Evolutionary conservation across 2,888 invertebrate species (phyloP).

Genomic region (Tenthredo notha): DNA sequence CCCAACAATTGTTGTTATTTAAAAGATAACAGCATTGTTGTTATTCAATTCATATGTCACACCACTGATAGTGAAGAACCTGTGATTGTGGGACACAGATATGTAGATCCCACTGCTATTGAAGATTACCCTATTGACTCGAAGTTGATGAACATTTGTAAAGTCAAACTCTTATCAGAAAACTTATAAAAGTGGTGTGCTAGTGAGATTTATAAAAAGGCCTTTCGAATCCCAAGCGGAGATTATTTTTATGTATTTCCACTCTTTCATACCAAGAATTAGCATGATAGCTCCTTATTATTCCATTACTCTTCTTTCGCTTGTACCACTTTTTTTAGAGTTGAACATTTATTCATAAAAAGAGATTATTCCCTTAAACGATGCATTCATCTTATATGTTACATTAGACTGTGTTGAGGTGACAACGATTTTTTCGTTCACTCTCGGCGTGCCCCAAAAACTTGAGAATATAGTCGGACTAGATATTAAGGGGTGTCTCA

Average conservation of each 20-base stretch:
- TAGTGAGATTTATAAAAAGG: not conserved
- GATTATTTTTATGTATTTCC: slow-evolving; percentile 1
- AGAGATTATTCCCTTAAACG: too few species aligned
- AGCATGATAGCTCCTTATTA: too few species aligned
- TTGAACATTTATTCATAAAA: too few species aligned
- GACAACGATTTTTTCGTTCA: too few species aligned
- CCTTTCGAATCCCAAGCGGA: not conserved
- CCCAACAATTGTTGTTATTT: slow-evolving; percentile 11
- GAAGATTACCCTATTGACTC: not conserved
- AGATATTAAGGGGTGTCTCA: too few species aligned
- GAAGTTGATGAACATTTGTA: not conserved
- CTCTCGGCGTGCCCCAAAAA: too few species aligned
- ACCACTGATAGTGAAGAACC: not conserved
- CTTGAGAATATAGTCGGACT: too few species aligned
- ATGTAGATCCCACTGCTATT: not conserved
- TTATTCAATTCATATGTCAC: not conserved
- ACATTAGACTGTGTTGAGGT: too few species aligned
- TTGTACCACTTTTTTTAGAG: too few species aligned
- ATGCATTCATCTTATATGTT: too few species aligned
- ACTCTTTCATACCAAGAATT: not conserved
- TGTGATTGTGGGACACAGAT: not conserved
- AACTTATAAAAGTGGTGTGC: not conserved
- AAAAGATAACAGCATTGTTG: not conserved
- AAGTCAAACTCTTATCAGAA: not conserved
- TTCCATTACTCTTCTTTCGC: too few species aligned